These are phyloP conservation scores for Syngnathoides biaculeatus DNA, from an alignment of 2,113 vertebrate genomes.

Conservation along the genomic window DNA sequence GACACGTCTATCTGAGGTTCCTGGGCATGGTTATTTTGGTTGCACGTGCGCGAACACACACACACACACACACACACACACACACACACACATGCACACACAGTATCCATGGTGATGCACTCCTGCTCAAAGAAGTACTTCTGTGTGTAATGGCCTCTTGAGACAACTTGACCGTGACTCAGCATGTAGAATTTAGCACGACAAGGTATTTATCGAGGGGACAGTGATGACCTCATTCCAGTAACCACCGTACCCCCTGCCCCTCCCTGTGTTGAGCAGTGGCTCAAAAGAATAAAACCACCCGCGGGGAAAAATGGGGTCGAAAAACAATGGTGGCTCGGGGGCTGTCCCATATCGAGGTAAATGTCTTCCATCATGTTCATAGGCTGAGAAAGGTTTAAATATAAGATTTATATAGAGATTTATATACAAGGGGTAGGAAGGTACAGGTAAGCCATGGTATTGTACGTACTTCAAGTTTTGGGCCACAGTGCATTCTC, in stretches of 20 bases:
- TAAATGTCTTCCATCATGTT: constrained; percentile 27
- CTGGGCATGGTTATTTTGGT: constrained; percentile 36
- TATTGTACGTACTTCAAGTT: neutral
- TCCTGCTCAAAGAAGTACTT: constrained; percentile 4
- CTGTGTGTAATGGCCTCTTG: neutral
- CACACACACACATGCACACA: constrained; percentile 16
- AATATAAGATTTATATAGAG: neutral
- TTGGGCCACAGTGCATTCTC: neutral
- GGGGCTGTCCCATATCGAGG: constrained; percentile 33
- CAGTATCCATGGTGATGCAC: constrained; percentile 38
- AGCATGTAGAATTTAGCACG: constrained; percentile 50
- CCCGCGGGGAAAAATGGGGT: constrained; percentile 21
- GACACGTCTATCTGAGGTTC: constrained; percentile 31
- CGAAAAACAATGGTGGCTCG: constrained; percentile 34
- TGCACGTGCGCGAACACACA: constrained; percentile 23
- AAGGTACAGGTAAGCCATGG: neutral
- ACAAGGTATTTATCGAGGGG: constrained; percentile 28
- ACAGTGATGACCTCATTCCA: constrained; percentile 58
- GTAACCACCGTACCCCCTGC: neutral
- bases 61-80: constrained; percentile 12
- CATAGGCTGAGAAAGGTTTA: constrained; percentile 5
- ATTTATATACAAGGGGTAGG: neutral
- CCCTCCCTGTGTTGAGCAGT: constrained; percentile 13
- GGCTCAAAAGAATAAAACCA: constrained; percentile 35
- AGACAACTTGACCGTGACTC: constrained; percentile 47